Evolutionary conservation across 2,797 vertebrate genomes (phyloP), one percentile per base, ranked within the genome.

Genomic region (Cyclura pinguis): DNA sequence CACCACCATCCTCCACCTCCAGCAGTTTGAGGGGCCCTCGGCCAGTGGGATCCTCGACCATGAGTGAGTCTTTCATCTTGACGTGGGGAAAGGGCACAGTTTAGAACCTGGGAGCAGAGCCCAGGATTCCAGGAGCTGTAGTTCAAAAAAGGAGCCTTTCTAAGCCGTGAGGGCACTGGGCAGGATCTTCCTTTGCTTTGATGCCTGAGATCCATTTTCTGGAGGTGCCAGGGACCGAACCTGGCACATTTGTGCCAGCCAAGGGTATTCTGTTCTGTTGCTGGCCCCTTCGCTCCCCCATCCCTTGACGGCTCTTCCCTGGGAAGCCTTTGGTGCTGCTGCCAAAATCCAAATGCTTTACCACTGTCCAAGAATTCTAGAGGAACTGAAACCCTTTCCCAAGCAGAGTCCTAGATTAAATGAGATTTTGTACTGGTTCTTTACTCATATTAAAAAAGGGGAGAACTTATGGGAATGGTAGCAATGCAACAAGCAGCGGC

Each of bases 1-100:
- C 88, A 98, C 98, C 96, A 99, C 98, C 96, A 99, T 99, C 93
- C 97, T 99, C 91, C 98, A 98, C 94, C 98, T 99, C 97, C 99
- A 99, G 96, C 98, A 99, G 97, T 99, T 99, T 76, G 98, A 99
- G 93, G 98, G 98, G 55, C 98, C 96, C 0, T 95, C 94, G 0
- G 98, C 98, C 80, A 98, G 95, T 0, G 98, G 98, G 90, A 98
- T 99, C 93, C 97, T 99, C 84, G 98, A 99, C 96, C 99, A 99
- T 0, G 99, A 99, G 99, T 99, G 96, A 91, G 98, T 96, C 91
- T 29, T n/a, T 2, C 0, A 24, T 67, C 38, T 74, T 64, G 1
- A 20, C 4, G 0, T 5, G 85, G 59, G 80, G 1, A 24, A 13
- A 22, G 67, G 10, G 1, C 12, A 35, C 35, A 2, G 32, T 47